These are phyloP conservation scores for Saguinus midas DNA, from an alignment of 2,113 vertebrate genomes.

Conservation along the genomic window DNA sequence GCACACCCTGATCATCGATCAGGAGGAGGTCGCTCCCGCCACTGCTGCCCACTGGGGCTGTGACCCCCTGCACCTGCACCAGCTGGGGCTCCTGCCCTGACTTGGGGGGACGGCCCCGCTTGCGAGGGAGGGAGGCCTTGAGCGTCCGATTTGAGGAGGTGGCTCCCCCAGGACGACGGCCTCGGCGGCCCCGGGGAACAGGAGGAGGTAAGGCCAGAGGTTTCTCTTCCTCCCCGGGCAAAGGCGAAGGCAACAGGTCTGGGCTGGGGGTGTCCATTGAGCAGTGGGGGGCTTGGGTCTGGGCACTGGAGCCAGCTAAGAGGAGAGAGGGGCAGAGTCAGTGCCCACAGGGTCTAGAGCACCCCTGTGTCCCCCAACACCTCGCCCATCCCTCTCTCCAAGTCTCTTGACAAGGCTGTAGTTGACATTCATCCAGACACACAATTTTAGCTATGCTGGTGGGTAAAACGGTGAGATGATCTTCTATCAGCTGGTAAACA, in stretches of 20 bases:
- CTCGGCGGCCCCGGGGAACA: conserved; percentile 58
- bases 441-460: neutral
- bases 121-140: conserved; percentile 64
- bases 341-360: neutral
- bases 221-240: conserved; percentile 70
- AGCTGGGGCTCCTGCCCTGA: conserved; percentile 47
- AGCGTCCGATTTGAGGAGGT: conserved; percentile 49
- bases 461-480: neutral
- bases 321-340: conserved; percentile 73
- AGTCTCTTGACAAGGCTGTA: neutral
- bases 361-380: neutral
- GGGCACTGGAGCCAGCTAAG: conserved; percentile 66
- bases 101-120: conserved; percentile 61
- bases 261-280: conserved; percentile 78
- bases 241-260: conserved; percentile 73
- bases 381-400: neutral
- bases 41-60: neutral
- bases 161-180: conserved; percentile 23
- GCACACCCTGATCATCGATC: conserved; percentile 81
- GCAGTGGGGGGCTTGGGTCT: conserved; percentile 73
- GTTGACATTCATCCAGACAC: neutral
- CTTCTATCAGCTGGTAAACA: neutral
- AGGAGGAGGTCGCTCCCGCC: conserved; percentile 59
- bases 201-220: conserved; percentile 62
- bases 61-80: neutral